Evolutionary conservation across 1,140 invertebrate genomes (phyloP).

Genomic region (Drosophila repleta): DNA sequence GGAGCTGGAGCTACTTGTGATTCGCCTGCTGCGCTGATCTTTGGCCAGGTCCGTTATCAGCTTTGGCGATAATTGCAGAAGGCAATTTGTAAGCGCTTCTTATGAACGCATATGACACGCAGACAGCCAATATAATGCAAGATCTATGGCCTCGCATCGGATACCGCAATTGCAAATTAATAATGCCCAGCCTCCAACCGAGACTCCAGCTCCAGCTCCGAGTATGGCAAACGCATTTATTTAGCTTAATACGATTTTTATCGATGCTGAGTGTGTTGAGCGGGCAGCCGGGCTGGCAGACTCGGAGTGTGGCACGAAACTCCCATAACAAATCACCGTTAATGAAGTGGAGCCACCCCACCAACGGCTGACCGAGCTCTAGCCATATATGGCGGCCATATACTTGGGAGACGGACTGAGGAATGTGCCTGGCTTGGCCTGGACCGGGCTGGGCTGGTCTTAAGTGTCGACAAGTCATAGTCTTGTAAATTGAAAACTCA

Average conservation of each 20-base stretch:
- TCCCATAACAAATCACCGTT: constrained; percentile 76
- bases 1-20: constrained; percentile 3
- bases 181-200: constrained; percentile 42
- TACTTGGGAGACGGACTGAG: neutral
- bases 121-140: constrained; percentile 62
- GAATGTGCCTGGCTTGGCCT: constrained; percentile 14
- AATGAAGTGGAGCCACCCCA: constrained; percentile 44
- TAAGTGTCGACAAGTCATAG: constrained; percentile 6
- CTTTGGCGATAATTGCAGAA: constrained; percentile 66
- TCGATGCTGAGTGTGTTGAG: constrained; percentile 30
- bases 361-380: neutral
- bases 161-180: constrained; percentile 57
- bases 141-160: constrained; percentile 59
- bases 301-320: constrained; percentile 20
- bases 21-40: constrained; percentile 9
- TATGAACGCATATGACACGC: constrained; percentile 51
- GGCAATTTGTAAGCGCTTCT: constrained; percentile 68
- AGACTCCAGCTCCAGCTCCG: constrained; percentile 4
- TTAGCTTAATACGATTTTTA: constrained; percentile 67
- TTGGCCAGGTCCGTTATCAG: constrained; percentile 57
- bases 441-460: neutral
- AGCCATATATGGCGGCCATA: constrained; percentile 2
- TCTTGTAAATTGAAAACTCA: neutral
- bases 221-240: constrained; percentile 59
- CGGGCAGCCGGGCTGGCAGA: too few species aligned